phyloP scores from a whole-genome alignment of 2,888 invertebrate genomes.

The Alloscopus bannaensis region DNA sequence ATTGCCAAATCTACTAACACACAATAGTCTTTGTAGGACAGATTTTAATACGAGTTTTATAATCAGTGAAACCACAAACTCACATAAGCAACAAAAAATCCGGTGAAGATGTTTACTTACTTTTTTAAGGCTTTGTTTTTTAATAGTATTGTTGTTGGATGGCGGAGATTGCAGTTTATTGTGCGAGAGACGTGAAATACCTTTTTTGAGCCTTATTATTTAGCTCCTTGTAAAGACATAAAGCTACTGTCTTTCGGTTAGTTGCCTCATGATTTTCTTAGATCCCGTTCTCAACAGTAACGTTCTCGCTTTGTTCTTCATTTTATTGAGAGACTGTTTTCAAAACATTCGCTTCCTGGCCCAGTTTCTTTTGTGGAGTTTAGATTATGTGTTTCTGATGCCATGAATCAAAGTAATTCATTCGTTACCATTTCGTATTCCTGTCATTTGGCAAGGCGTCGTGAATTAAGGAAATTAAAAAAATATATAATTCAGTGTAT shows the following conservation, averaged over 20 bases:
- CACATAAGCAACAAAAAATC: neutral
- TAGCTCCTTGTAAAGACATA: neutral
- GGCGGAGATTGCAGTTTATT: neutral
- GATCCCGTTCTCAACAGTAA: conserved; percentile 21
- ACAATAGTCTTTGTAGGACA: neutral
- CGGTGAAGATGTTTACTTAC: neutral
- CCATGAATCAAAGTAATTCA: no score
- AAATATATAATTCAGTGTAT: no score
- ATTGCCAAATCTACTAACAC: neutral
- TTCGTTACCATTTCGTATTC: no score
- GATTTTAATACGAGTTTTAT: no score
- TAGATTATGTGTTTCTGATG: no score
- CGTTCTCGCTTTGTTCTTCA: conserved; percentile 18
- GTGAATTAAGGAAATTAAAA: no score
- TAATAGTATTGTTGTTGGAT: neutral
- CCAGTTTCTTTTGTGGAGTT: conserved; percentile 31
- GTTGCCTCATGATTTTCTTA: neutral
- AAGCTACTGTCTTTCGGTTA: conserved; percentile 19
- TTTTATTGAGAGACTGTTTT: neutral
- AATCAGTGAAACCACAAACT: no score
- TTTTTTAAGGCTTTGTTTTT: neutral
- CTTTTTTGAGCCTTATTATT: neutral
- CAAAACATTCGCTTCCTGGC: neutral
- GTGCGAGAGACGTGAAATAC: conserved; percentile 11
- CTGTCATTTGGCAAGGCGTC: no score